phyloP scores from a whole-genome alignment of 2,888 invertebrate genomes.

The Acronicta alni region DNA sequence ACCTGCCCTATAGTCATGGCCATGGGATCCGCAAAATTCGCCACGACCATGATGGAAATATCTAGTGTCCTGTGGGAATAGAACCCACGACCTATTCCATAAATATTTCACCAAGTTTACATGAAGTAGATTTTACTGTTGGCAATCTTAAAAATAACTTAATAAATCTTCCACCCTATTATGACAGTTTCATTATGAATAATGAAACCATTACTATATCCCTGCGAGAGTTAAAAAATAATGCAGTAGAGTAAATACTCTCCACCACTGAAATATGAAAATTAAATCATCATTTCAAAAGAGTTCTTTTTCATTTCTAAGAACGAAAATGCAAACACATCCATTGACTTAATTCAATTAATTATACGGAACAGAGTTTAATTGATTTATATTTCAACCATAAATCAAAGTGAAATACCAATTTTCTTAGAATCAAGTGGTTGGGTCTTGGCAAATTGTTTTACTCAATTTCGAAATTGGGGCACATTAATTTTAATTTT shows the following conservation, averaged over 20 bases:
- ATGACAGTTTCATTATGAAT: no score
- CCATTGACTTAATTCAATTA: conserved; percentile 17
- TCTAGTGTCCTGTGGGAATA: no score
- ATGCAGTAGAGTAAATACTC: neutral
- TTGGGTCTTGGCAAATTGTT: conserved; percentile 13
- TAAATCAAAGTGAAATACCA: conserved; percentile 25
- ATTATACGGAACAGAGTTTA: conserved; percentile 21
- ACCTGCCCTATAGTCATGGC: no score
- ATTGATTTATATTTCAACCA: conserved; percentile 25
- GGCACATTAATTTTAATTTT: conserved; percentile 23
- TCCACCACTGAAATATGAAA: no score
- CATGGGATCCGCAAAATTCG: no score
- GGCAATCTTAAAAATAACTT: no score
- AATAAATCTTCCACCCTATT: neutral
- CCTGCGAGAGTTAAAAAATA: neutral
- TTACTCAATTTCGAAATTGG: conserved; percentile 22
- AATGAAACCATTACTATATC: neutral
- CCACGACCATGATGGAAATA: no score
- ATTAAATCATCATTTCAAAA: no score
- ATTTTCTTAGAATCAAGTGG: conserved; percentile 8
- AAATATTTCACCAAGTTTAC: no score
- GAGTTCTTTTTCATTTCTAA: conserved; percentile 5
- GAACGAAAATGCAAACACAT: conserved; percentile 2
- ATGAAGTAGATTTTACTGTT: no score
- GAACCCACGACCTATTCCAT: no score